phyloP scores from a whole-genome alignment of 2,888 invertebrate species.

The Ischnus inquisitorius region DNA sequence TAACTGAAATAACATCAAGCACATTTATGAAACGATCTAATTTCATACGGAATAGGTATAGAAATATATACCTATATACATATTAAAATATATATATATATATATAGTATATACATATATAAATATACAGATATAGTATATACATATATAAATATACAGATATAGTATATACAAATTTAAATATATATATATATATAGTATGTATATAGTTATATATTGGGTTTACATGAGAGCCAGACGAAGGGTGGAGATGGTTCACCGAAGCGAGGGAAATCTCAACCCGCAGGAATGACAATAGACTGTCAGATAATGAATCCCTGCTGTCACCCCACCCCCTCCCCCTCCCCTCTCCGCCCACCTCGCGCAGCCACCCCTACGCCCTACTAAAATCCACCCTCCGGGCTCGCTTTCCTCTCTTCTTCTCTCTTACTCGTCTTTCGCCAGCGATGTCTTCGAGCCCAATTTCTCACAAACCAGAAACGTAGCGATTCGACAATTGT shows the following conservation, averaged over 20 bases:
- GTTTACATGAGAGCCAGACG: constrained; percentile 39
- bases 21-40: constrained; percentile 4
- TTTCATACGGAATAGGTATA: background rate
- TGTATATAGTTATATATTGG: background rate
- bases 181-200: no score
- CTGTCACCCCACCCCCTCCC: constrained; percentile 73
- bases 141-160: no score
- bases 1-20: background rate
- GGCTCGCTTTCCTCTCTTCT: constrained; percentile 57
- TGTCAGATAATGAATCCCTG: constrained; percentile 83
- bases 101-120: background rate
- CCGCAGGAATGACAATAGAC: constrained; percentile 83
- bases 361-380: constrained; percentile 73
- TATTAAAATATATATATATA: background rate
- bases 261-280: constrained; percentile 80
- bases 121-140: background rate
- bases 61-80: background rate
- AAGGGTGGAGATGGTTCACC: constrained; percentile 54
- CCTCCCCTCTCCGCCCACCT: no score
- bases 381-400: constrained; percentile 79
- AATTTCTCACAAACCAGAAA: constrained; percentile 46
- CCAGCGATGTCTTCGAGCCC: constrained; percentile 65
- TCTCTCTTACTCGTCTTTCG: constrained; percentile 27
- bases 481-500: constrained; percentile 3
- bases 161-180: background rate